phyloP scores from a whole-genome alignment of 92 coral and sea anemone species.

The Parazoanthus darwini region DNA sequence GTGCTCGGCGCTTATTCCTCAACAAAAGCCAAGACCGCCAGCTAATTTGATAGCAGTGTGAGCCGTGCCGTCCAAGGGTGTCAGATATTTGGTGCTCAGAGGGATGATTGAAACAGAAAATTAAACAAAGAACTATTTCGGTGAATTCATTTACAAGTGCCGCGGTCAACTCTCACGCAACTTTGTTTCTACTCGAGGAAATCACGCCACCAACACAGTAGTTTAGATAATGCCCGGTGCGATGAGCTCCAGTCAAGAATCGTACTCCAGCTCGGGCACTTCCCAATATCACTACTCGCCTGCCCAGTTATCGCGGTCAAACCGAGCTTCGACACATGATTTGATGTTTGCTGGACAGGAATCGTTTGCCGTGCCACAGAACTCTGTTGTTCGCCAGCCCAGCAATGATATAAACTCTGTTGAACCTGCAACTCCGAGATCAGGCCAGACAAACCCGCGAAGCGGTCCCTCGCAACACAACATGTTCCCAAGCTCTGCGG shows the following conservation, averaged over 20 bases:
- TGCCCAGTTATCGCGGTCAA: constrained; percentile 79
- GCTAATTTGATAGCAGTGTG: constrained; percentile 45
- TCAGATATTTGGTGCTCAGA: constrained; percentile 58
- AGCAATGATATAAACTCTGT: constrained; percentile 69
- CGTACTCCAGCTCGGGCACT: constrained; percentile 66
- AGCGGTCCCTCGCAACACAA: constrained; percentile 77
- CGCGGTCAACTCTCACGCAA: constrained; percentile 86
- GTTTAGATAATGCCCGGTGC: constrained; percentile 50
- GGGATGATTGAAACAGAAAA: constrained; percentile 73
- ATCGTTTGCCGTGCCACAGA: constrained; percentile 57
- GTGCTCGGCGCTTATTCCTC: constrained; percentile 4
- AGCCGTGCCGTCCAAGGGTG: constrained; percentile 64
- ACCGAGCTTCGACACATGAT: constrained; percentile 84
- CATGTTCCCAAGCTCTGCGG: constrained; percentile 88
- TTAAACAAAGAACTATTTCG: constrained; percentile 86
- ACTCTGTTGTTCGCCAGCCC: constrained; percentile 73
- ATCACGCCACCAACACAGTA: constrained; percentile 62
- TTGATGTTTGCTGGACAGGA: constrained; percentile 82
- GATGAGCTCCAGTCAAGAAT: constrained; percentile 84
- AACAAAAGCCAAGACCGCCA: constrained; percentile 25
- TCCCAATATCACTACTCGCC: constrained; percentile 74
- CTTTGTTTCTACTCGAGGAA: constrained; percentile 47
- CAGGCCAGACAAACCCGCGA: constrained; percentile 45
- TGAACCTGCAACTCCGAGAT: constrained; percentile 65
- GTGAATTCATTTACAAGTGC: constrained; percentile 73